These are phyloP conservation scores for Cervus canadensis DNA, from an alignment of 2,113 vertebrate genomes.

Conservation along the genomic window DNA sequence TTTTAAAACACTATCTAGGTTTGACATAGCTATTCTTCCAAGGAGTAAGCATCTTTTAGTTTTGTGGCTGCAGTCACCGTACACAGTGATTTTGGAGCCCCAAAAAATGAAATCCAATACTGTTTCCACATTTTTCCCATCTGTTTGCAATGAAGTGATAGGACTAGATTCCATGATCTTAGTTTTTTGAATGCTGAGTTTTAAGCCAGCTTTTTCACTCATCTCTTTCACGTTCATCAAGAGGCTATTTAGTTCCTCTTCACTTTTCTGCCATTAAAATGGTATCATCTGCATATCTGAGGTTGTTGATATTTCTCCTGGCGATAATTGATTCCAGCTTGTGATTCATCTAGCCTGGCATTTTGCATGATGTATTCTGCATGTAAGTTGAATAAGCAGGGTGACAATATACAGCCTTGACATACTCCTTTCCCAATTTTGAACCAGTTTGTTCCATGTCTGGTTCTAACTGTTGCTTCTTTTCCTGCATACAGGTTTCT, in stretches of 20 bases:
- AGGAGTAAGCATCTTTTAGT: neutral
- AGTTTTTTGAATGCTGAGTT: neutral
- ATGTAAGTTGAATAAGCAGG: neutral
- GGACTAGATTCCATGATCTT: neutral
- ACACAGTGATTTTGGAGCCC: neutral
- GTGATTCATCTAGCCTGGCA: neutral
- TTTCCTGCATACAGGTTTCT: neutral
- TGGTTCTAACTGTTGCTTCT: neutral
- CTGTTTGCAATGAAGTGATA: neutral
- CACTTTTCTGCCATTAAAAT: neutral
- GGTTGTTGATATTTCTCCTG: neutral
- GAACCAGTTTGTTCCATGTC: neutral
- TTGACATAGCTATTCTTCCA: neutral
- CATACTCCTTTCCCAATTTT: neutral
- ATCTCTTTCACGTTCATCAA: neutral
- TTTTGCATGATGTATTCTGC: neutral
- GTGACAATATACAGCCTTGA: neutral
- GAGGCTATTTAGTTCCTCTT: neutral
- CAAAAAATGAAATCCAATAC: neutral
- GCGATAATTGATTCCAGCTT: neutral
- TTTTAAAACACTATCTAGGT: neutral
- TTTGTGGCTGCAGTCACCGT: neutral
- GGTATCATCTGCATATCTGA: neutral
- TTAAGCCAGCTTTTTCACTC: neutral
- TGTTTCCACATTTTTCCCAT: neutral